phyloP scores from a whole-genome alignment of 2,888 invertebrate genomes.

The Leucozona laternaria region DNA sequence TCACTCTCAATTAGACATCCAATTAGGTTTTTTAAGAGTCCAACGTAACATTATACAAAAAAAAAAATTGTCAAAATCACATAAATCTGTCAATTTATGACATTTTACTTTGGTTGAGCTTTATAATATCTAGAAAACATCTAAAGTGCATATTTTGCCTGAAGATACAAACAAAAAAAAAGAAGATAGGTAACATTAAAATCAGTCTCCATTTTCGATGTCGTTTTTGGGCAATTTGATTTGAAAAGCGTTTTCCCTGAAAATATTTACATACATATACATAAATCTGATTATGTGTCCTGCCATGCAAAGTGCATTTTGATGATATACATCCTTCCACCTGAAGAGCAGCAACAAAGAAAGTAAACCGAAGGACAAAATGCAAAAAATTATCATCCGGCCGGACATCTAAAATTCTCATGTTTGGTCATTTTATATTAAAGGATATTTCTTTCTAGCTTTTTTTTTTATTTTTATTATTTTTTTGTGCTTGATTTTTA shows the following conservation, averaged over 20 bases:
- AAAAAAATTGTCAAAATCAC: slow-evolving; percentile 22
- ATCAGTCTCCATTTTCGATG: slow-evolving; percentile 64
- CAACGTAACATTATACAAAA: slow-evolving; percentile 21
- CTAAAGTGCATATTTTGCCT: slow-evolving; percentile 62
- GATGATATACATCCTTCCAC: slow-evolving; percentile 66
- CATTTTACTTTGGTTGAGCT: slow-evolving; percentile 34
- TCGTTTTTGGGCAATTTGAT: slow-evolving; percentile 82
- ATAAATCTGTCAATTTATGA: slow-evolving; percentile 67
- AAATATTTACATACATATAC: no score
- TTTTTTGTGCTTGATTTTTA: slow-evolving; percentile 32
- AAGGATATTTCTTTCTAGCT: slow-evolving; percentile 67
- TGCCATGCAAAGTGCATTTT: slow-evolving; percentile 77
- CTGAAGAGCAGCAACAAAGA: slow-evolving; percentile 67
- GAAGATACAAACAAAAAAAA: slow-evolving; percentile 23
- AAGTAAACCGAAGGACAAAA: slow-evolving; percentile 60
- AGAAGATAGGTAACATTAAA: slow-evolving; percentile 47
- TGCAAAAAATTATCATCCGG: slow-evolving; percentile 73
- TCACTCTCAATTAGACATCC: slow-evolving; percentile 63
- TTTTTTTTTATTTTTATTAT: slow-evolving; percentile 23
- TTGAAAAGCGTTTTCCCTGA: slow-evolving; percentile 82
- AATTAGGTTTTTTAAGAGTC: slow-evolving; percentile 50
- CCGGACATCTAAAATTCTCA: slow-evolving; percentile 74
- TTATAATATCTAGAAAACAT: slow-evolving; percentile 15
- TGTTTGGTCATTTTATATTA: slow-evolving; percentile 76
- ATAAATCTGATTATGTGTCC: slow-evolving; percentile 81